Percentiles rank a stretch among this genome's conserved stretches.
Evolutionary conservation across 2,888 invertebrate genomes (phyloP).

Genomic region (Trissonchulus latispiculum): DNA sequence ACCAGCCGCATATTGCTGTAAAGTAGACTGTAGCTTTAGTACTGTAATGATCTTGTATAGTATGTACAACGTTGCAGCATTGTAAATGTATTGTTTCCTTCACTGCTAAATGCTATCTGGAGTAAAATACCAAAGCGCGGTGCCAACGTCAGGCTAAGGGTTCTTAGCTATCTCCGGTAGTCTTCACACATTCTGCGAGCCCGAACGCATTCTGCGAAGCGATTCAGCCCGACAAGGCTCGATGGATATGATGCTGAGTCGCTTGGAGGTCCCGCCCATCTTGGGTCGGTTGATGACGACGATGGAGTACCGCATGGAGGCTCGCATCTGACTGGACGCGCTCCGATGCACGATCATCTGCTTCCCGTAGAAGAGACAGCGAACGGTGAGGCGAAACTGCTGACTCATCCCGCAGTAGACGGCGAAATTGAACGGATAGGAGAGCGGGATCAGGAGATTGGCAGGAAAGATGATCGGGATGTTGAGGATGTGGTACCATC

Average conservation of each 20-base stretch:
- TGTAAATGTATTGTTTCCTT: no score
- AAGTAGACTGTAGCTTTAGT: no score
- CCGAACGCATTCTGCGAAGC: no score
- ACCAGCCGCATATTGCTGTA: no score
- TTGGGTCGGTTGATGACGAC: neutral
- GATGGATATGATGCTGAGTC: neutral
- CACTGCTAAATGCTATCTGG: no score
- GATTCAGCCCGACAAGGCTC: no score
- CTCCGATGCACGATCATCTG: neutral
- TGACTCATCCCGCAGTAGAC: slow-evolving; percentile 91
- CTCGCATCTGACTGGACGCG: neutral
- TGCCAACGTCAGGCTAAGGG: no score
- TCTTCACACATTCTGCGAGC: no score
- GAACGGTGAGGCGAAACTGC: slow-evolving; percentile 61
- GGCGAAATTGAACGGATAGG: slow-evolving; percentile 79
- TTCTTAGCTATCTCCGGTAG: no score
- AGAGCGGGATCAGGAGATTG: slow-evolving; percentile 82
- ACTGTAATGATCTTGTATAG: no score
- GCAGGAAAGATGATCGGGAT: slow-evolving; percentile 65
- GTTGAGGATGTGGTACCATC: slow-evolving; percentile 65
- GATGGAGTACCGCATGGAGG: neutral
- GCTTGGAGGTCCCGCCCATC: neutral
- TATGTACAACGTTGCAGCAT: no score
- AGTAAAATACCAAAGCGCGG: no score
- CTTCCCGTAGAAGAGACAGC: slow-evolving; percentile 34